phyloP scores from a whole-genome alignment of 2,797 vertebrate genomes.

The Xiphorhynchus erythropygius region DNA sequence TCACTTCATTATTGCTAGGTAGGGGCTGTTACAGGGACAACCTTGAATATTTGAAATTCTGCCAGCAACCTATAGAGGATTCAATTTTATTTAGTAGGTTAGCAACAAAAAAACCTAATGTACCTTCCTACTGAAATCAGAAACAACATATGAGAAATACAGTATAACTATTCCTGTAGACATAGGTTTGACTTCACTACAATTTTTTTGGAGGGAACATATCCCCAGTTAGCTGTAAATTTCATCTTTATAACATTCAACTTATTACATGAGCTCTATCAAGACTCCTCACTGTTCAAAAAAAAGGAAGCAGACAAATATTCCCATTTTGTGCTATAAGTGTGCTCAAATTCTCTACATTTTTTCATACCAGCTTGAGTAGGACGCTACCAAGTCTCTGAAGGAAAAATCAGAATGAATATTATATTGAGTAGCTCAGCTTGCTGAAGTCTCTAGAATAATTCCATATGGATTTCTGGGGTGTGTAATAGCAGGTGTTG shows the following conservation, averaged over 20 bases:
- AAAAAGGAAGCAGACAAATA: not conserved
- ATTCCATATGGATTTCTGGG: not conserved
- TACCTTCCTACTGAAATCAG: not conserved
- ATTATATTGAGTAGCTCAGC: not conserved
- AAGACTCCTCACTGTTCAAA: not conserved
- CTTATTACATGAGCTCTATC: not conserved
- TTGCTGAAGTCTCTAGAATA: not conserved
- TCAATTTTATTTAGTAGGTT: not conserved
- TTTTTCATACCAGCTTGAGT: not conserved
- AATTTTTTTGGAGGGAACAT: fast-evolving
- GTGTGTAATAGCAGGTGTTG: not conserved
- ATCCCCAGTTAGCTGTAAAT: not conserved
- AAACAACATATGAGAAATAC: not conserved
- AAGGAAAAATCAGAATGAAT: not conserved
- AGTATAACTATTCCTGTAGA: not conserved
- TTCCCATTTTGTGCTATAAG: not conserved
- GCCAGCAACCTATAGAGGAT: not conserved
- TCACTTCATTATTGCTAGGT: not conserved
- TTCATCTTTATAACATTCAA: not conserved
- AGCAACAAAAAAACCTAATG: not conserved
- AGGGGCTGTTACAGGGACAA: not conserved
- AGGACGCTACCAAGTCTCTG: not conserved
- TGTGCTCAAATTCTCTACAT: not conserved
- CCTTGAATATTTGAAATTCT: not conserved
- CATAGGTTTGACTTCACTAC: not conserved